Conservation (phyloP, 2,113 vertebrate genomes). For the Hydropotes inermis region DNA sequence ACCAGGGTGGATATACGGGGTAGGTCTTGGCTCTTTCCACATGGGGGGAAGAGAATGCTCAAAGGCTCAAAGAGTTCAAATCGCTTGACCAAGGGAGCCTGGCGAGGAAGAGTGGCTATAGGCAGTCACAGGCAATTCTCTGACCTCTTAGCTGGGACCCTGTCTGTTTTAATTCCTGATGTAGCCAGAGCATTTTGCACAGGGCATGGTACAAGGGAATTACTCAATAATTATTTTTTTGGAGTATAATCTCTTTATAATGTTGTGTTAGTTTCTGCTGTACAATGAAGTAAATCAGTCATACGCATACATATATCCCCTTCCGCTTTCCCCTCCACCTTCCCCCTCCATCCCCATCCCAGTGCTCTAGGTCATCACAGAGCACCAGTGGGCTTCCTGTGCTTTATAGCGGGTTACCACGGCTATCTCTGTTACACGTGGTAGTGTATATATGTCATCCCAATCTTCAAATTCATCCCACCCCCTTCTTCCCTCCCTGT, state of each 20-base stretch:
- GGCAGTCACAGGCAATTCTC: not conserved
- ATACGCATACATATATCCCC: not conserved
- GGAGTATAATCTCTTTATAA: not conserved
- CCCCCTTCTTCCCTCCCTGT: not conserved
- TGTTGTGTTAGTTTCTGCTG: not conserved
- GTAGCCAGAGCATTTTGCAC: too few species aligned
- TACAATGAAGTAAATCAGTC: not conserved
- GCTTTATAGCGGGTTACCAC: not conserved
- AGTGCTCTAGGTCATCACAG: not conserved
- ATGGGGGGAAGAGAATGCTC: not conserved
- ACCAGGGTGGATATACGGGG: fast-evolving
- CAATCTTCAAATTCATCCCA: not conserved
- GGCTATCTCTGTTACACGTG: not conserved
- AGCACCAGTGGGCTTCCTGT: not conserved
- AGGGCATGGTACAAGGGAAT: too few species aligned
- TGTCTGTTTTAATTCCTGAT: not conserved
- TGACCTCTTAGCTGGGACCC: not conserved
- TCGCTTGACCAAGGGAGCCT: fast-evolving
- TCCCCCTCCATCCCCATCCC: not conserved
- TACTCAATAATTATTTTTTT: not conserved
- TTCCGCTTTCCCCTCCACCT: not conserved
- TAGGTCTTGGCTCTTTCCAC: not conserved
- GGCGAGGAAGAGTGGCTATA: fast-evolving
- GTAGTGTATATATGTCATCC: not conserved
- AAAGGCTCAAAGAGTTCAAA: not conserved